Conservation (phyloP, 2,797 vertebrate species). For the Channa striata region DNA sequence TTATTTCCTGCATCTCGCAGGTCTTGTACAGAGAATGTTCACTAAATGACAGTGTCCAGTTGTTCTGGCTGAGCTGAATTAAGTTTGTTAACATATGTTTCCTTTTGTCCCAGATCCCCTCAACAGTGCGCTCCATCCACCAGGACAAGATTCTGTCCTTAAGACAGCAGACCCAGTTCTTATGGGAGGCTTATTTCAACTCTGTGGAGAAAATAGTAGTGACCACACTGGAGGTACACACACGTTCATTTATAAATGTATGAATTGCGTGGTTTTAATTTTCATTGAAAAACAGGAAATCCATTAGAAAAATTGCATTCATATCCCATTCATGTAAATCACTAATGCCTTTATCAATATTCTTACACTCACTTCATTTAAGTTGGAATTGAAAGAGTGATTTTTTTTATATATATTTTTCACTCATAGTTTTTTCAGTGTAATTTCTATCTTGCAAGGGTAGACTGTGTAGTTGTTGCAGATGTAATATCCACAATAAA, state of each 20-base stretch:
- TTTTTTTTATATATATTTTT: no score
- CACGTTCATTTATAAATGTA: neutral
- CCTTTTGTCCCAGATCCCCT: conserved; percentile 89
- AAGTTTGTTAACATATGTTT: conserved; percentile 6
- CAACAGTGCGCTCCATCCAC: conserved; percentile 98
- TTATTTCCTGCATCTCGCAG: neutral
- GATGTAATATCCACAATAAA: conserved; percentile 15
- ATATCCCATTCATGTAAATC: no score
- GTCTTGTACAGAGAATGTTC: neutral
- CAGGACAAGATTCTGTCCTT: conserved; percentile 98
- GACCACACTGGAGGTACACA: conserved; percentile 96
- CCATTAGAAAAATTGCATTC: neutral
- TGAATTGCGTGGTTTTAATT: neutral
- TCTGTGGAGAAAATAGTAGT: conserved; percentile 99
- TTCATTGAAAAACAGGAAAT: neutral
- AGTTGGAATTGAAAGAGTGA: no score
- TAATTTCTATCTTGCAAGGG: conserved; percentile 11
- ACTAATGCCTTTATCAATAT: no score
- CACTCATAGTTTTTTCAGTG: no score
- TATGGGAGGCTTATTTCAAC: conserved; percentile 99
- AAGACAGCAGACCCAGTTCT: conserved; percentile 99
- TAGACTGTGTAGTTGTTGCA: conserved; percentile 15
- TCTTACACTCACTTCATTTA: no score
- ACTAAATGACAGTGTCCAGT: neutral
- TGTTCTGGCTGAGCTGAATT: neutral